phyloP scores from a whole-genome alignment of 2,797 vertebrate genomes.

The Malurus splendens region DNA sequence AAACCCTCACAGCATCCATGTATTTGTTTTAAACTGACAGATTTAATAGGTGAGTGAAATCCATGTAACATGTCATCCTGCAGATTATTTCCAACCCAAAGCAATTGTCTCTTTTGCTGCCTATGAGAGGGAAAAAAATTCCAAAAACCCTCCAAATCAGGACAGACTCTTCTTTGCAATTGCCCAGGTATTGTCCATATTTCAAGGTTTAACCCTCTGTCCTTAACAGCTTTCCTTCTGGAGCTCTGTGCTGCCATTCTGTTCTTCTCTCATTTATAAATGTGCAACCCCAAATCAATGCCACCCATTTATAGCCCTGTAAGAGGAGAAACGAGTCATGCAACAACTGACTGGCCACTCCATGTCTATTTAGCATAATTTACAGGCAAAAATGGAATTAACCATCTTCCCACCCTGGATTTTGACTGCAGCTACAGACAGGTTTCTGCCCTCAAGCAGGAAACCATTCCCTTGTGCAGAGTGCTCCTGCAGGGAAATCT shows the following conservation, averaged over 20 bases:
- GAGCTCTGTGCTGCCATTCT: not conserved
- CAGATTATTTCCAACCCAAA: not conserved
- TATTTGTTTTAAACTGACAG: not conserved
- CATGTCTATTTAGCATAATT: not conserved
- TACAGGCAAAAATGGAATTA: not conserved
- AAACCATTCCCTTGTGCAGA: not conserved
- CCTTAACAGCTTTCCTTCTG: not conserved
- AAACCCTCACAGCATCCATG: not conserved
- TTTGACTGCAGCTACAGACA: not conserved
- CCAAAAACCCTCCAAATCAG: not conserved
- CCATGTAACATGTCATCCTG: not conserved
- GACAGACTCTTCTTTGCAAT: not conserved
- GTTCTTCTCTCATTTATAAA: not conserved
- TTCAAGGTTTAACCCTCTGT: not conserved
- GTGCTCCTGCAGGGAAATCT: not conserved
- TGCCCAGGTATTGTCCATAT: not conserved
- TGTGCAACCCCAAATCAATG: not conserved
- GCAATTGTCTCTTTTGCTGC: not conserved
- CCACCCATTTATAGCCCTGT: not conserved
- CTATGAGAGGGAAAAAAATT: accelerated
- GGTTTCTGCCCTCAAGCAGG: not conserved
- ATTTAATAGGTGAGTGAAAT: not conserved
- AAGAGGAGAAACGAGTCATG: not conserved
- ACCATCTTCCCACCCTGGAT: not conserved
- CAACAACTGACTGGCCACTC: not conserved